Base-by-base conservation (phyloP, 1,140 invertebrate genomes). In the Tetramorium alpestre region DNA sequence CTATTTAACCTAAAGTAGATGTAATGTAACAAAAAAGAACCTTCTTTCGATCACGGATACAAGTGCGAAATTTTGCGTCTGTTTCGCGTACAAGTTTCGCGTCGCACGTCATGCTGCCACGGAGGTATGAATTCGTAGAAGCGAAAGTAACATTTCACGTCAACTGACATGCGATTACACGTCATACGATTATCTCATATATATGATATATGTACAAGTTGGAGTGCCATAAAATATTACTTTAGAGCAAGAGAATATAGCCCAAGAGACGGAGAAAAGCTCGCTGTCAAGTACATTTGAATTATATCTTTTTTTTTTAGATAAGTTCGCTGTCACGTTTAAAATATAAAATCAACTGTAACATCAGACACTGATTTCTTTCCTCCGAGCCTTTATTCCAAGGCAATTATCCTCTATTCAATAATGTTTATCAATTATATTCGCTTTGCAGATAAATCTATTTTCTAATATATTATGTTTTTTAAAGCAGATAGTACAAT, bases 121-220 rank as follows among this genome's bases (percentile, higher is more conserved):
- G 11, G n/a, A 80, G n/a, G 22, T 69, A 38, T 18, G n/a, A 69
- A 69, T 69, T 80, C n/a, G 7, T 51, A 13, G 62, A 80, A 51
- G 47, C 58, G n/a, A 69, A 67, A 54, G n/a, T 69, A n/a, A 69
- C 47, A 54, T 38, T 81, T 56, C 22, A 51, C n/a, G 47, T 54
- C 47, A 38, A 18, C 28, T 62, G 38, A 77, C 41, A 10, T 47
- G 44, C 28, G n/a, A 69, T 54, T 80, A 69, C 33, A 80, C 0
- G 28, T 80, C 41, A 25, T 22, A 80, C 7, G 41, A 47, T 77
- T 77, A 64, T 77, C 60, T 73, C 28, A 54, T 73, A 56, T 33
- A 33, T 25, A 25, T 25, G 18, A 18, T 16, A 44, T 22, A 47
- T 7, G 22, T 22, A 49, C 47, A 25, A 13, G 22, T 70, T 70